A percentile compares a stretch with the other conserved stretches of the same genome.
Conservation (phyloP, 2,888 invertebrate species). For the Schrankia costaestrigalis region DNA sequence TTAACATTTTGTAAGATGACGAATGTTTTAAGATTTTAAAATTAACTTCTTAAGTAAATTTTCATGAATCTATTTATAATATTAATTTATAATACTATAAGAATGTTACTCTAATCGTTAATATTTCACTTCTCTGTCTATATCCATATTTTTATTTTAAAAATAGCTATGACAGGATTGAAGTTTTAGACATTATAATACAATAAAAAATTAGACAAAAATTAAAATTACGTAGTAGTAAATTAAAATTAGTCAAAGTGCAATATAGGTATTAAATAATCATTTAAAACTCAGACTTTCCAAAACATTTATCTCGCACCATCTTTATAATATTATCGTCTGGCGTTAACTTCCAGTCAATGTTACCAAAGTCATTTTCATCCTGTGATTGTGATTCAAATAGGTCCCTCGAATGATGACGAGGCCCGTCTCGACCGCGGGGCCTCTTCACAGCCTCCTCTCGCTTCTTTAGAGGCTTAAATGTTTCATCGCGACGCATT, state of each 20-base stretch:
- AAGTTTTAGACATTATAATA: too few relatives aligned
- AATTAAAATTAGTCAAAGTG: slow-evolving; percentile 14
- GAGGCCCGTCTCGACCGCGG: slow-evolving; percentile 34
- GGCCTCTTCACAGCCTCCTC: slow-evolving; percentile 31
- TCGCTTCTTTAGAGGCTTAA: slow-evolving; percentile 31
- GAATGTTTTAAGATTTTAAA: too few relatives aligned
- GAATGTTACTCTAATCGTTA: slow-evolving; percentile 27
- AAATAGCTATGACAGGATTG: slow-evolving; percentile 30
- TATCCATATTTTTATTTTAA: slow-evolving; percentile 28
- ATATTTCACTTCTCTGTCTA: slow-evolving; percentile 25
- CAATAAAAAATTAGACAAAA: too few relatives aligned
- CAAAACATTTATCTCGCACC: slow-evolving; percentile 62
- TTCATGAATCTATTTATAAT: too few relatives aligned
- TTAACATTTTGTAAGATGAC: too few relatives aligned
- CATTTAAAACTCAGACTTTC: slow-evolving; percentile 53
- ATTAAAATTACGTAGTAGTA: too few relatives aligned
- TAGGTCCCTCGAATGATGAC: slow-evolving; percentile 60
- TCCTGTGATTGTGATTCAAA: slow-evolving; percentile 69
- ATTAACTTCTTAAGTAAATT: too few relatives aligned
- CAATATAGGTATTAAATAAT: slow-evolving; percentile 24
- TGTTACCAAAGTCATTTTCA: slow-evolving; percentile 40
- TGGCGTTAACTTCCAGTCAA: slow-evolving; percentile 61
- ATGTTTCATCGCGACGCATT: slow-evolving; percentile 24
- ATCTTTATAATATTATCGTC: slow-evolving; percentile 60
- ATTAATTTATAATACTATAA: slow-evolving; percentile 20